These are phyloP conservation scores for Chironomus tentans DNA, from an alignment of 2,888 invertebrate genomes.

Conservation along the genomic window DNA sequence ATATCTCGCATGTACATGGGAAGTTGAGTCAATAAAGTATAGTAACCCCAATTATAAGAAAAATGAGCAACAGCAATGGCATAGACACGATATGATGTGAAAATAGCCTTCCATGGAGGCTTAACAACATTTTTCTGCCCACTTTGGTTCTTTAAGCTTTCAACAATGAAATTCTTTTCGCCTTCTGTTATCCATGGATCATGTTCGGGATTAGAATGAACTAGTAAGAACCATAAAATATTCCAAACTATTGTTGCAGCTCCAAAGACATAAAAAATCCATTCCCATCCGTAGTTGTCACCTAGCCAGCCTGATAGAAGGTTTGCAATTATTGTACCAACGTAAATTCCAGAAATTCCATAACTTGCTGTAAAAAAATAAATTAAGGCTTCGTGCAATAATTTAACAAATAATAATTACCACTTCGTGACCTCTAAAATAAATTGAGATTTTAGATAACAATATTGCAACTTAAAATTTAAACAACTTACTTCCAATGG, in stretches of 20 bases:
- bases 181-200: constrained; percentile 62
- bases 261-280: constrained; percentile 73
- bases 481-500: constrained; percentile 59
- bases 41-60: constrained; percentile 75
- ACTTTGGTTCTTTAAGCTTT: constrained; percentile 44
- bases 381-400: constrained; percentile 52
- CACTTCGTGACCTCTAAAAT: constrained; percentile 47
- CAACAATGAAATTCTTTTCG: constrained; percentile 64
- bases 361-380: constrained; percentile 41
- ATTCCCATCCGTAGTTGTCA: constrained; percentile 63
- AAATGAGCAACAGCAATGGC: constrained; percentile 68
- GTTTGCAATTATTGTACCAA: constrained; percentile 76
- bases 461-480: no score
- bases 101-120: constrained; percentile 64
- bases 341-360: constrained; percentile 77
- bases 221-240: constrained; percentile 57
- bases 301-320: constrained; percentile 67
- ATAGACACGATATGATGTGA: constrained; percentile 63
- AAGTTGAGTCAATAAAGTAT: constrained; percentile 63
- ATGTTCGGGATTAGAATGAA: constrained; percentile 63
- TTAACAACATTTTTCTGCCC: constrained; percentile 45
- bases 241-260: constrained; percentile 63
- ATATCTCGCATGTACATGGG: constrained; percentile 69
- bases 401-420: not conserved
- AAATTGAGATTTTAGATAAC: constrained; percentile 47